Conservation (phyloP, 2,888 invertebrate genomes). For the Pterostichus madidus region DNA sequence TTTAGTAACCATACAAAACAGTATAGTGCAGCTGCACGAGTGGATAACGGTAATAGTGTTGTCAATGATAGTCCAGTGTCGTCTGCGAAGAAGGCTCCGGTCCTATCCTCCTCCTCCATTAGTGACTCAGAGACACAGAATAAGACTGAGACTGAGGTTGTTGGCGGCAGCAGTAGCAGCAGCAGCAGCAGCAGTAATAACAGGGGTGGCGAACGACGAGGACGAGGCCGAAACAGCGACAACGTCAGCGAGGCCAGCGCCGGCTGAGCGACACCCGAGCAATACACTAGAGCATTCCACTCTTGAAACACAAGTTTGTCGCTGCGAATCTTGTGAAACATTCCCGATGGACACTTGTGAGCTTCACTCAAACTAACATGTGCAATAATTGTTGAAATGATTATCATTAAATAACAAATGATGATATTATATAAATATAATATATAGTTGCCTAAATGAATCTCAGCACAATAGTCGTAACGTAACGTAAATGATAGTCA, state of each 20-base stretch:
- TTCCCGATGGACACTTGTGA: slow-evolving; percentile 64
- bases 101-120: slow-evolving; percentile 70
- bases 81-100: slow-evolving; percentile 49
- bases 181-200: slow-evolving; percentile 32
- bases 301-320: slow-evolving; percentile 59
- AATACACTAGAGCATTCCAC: slow-evolving; percentile 64
- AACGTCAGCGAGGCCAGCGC: slow-evolving; percentile 45
- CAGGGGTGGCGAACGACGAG: slow-evolving; percentile 16
- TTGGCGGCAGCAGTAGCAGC: slow-evolving; percentile 41
- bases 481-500: slow-evolving; percentile 52
- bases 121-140: slow-evolving; percentile 73
- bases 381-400: slow-evolving; percentile 65
- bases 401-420: slow-evolving; percentile 48
- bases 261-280: slow-evolving; percentile 41
- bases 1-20: slow-evolving; percentile 73
- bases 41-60: slow-evolving; percentile 71
- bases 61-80: slow-evolving; percentile 68
- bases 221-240: slow-evolving; percentile 22
- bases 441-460: slow-evolving; percentile 65
- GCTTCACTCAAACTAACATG: slow-evolving; percentile 63
- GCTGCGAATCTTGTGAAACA: slow-evolving; percentile 62
- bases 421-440: slow-evolving; percentile 53
- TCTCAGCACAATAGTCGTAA: slow-evolving; percentile 65
- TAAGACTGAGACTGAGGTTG: slow-evolving; percentile 72
- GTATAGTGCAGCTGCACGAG: slow-evolving; percentile 74